phyloP scores from a whole-genome alignment of 2,797 vertebrate species.

The Eurystomus glaucurus region DNA sequence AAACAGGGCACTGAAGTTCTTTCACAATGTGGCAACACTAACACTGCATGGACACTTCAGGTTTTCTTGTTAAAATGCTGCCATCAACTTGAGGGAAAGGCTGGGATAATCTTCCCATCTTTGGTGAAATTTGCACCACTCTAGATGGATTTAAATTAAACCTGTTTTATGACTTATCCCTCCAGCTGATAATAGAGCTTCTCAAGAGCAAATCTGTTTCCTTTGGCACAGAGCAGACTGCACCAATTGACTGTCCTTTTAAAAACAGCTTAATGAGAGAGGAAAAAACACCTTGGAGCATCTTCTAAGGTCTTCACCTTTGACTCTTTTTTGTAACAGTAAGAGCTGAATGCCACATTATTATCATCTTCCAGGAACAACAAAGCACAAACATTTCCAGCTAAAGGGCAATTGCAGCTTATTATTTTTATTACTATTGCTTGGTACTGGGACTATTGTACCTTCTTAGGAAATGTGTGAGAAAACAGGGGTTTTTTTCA shows the following conservation, averaged over 20 bases:
- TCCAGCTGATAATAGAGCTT: constrained; percentile 7
- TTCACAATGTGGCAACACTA: neutral
- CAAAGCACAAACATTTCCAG: constrained; percentile 18
- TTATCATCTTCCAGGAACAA: constrained; percentile 13
- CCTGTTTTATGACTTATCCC: neutral
- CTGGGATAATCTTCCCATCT: neutral
- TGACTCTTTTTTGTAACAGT: neutral
- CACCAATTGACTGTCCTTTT: constrained; percentile 40
- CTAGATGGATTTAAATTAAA: constrained; percentile 9
- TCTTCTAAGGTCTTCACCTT: constrained; percentile 22
- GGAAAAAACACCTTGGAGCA: constrained; percentile 13
- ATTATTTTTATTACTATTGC: constrained; percentile 5
- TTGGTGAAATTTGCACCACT: neutral
- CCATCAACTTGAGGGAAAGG: neutral
- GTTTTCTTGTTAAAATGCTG: neutral
- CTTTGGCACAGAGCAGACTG: constrained; percentile 1
- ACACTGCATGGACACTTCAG: rapidly evolving
- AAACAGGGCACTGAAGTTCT: neutral
- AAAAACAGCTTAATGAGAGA: constrained; percentile 44
- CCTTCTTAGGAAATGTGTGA: neutral
- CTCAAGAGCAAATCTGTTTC: constrained; percentile 32
- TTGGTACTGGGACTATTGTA: neutral
- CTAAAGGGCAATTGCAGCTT: neutral
- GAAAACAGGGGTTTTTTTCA: neutral
- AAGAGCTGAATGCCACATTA: neutral